A percentile compares a stretch with the other conserved stretches of the same genome.
Conservation (phyloP, 2,888 invertebrate genomes). For the Xanthorhoe spadicearia region DNA sequence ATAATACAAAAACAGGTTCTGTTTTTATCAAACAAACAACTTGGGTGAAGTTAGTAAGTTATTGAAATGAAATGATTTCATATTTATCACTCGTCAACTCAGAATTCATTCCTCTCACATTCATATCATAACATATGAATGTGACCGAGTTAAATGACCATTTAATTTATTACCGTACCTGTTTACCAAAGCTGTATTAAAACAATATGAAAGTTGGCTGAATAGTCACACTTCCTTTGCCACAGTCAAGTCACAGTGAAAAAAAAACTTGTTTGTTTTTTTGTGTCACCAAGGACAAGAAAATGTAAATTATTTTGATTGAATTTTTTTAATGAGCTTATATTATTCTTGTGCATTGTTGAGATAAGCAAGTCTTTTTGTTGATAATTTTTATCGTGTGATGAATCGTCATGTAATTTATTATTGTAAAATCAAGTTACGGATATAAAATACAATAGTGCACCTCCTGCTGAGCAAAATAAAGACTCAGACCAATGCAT, state of each 20-base stretch:
- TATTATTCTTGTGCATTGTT: background rate
- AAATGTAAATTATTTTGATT: slow-evolving; percentile 7
- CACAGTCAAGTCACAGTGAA: slow-evolving; percentile 8
- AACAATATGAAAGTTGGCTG: slow-evolving; percentile 12
- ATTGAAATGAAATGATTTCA: too few species aligned
- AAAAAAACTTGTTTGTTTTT: slow-evolving; percentile 37
- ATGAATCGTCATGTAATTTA: background rate
- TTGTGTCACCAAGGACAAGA: slow-evolving; percentile 8
- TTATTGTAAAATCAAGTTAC: background rate
- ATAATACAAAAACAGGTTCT: too few species aligned
- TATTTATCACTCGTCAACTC: too few species aligned
- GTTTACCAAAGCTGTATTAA: slow-evolving; percentile 2
- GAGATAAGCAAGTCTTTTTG: background rate
- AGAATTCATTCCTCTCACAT: too few species aligned
- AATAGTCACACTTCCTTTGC: slow-evolving; percentile 23
- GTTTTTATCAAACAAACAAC: too few species aligned
- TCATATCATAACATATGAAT: slow-evolving; percentile 9
- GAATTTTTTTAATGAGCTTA: background rate
- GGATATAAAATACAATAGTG: background rate
- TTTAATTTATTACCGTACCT: slow-evolving; percentile 19
- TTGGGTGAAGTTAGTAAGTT: too few species aligned
- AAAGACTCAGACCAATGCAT: slow-evolving; percentile 36
- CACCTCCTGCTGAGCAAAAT: slow-evolving; percentile 30
- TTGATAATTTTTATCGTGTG: too few species aligned
- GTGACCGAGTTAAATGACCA: slow-evolving; percentile 7